A percentile compares a stretch with the other conserved stretches of the same genome.
These are phyloP conservation scores for Caracal caracal DNA, from an alignment of 2,113 vertebrate genomes.

Conservation along the genomic window DNA sequence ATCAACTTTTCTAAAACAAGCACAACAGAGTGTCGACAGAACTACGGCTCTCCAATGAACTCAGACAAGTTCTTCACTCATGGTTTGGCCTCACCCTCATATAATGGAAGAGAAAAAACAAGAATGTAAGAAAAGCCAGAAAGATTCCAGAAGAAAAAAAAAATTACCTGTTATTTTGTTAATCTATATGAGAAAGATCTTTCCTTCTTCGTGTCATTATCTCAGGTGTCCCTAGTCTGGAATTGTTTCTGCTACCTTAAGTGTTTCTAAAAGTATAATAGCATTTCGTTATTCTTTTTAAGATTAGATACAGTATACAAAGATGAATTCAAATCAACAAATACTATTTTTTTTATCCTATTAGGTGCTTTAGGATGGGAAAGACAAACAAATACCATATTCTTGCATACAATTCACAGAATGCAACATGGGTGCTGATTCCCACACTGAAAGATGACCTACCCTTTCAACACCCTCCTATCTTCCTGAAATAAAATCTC, in stretches of 20 bases:
- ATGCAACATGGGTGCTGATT: neutral
- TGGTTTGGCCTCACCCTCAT: neutral
- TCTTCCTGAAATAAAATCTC: neutral
- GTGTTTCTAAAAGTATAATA: neutral
- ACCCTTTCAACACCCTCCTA: neutral
- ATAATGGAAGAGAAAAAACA: neutral
- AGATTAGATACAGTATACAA: neutral
- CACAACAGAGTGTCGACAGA: neutral
- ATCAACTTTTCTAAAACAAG: neutral
- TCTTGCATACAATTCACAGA: neutral
- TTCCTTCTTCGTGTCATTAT: neutral
- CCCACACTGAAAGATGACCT: neutral
- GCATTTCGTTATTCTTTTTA: neutral
- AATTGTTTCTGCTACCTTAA: neutral
- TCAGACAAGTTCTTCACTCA: neutral
- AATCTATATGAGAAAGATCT: neutral
- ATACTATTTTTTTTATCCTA: neutral
- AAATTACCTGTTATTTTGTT: neutral
- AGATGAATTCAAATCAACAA: neutral
- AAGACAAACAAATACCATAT: neutral
- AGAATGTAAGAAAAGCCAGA: neutral
- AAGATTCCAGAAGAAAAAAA: neutral
- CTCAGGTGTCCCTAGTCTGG: neutral
- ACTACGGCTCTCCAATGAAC: neutral
- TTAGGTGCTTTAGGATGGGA: neutral